Conservation (phyloP, 2,113 vertebrate species). For the Rhabdornis inornatus region DNA sequence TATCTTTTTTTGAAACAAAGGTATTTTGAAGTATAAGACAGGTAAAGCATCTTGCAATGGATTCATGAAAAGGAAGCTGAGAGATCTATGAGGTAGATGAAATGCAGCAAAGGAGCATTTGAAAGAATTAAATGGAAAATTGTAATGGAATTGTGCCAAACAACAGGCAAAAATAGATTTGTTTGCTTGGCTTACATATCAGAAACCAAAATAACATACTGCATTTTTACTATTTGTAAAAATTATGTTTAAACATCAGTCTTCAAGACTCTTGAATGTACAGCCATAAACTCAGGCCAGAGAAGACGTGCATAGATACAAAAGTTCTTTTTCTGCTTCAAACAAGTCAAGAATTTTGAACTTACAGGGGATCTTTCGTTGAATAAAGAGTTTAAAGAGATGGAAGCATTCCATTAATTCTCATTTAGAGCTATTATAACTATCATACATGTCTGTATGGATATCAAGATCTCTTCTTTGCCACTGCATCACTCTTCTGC, state of each 20-base stretch:
- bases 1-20: constrained; percentile 55
- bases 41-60: constrained; percentile 15
- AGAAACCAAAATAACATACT: neutral
- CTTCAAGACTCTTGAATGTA: neutral
- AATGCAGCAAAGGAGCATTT: neutral
- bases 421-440: neutral
- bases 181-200: neutral
- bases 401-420: neutral
- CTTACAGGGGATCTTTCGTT: neutral
- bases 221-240: neutral
- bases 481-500: neutral
- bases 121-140: constrained; percentile 11
- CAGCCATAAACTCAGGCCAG: neutral
- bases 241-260: neutral
- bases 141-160: neutral
- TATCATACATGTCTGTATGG: neutral
- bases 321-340: neutral
- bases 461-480: neutral
- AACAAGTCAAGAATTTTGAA: neutral
- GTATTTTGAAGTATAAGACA: constrained; percentile 58
- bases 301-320: neutral
- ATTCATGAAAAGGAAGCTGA: neutral
- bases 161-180: neutral
- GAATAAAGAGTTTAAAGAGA: neutral
- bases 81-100: neutral